Conservation (phyloP, 2,113 vertebrate genomes). For the Columbina picui region DNA sequence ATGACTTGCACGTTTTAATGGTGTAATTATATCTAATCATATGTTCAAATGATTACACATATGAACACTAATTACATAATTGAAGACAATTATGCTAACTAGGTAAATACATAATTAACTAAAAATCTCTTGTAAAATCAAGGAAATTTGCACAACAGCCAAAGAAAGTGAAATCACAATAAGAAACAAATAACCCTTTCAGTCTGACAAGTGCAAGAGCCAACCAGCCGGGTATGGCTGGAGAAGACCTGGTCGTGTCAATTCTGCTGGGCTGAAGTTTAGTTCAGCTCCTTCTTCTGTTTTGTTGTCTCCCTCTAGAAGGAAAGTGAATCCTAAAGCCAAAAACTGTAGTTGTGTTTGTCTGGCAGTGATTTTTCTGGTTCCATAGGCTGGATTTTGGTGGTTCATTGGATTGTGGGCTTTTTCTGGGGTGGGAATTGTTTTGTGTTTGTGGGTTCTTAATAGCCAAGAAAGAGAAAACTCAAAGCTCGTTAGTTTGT, state of each 20-base stretch:
- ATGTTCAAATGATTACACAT: constrained; percentile 74
- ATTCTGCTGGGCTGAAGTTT: background rate
- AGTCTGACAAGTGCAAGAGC: background rate
- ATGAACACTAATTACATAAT: constrained; percentile 71
- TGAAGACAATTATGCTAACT: constrained; percentile 62
- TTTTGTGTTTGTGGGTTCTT: background rate
- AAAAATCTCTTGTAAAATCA: constrained; percentile 44
- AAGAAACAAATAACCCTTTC: background rate
- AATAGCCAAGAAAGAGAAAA: background rate
- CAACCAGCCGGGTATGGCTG: accelerated
- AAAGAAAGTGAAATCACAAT: background rate
- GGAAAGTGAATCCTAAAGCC: background rate
- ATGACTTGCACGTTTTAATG: constrained; percentile 57
- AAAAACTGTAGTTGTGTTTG: background rate
- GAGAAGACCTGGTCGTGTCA: background rate
- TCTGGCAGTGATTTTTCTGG: background rate
- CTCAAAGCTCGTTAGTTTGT: background rate
- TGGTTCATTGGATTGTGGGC: background rate
- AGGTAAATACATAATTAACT: constrained; percentile 66
- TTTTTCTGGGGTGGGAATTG: background rate
- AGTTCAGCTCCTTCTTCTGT: background rate
- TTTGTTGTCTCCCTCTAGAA: background rate
- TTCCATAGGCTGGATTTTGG: background rate
- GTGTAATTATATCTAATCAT: constrained; percentile 67
- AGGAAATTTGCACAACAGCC: background rate